A percentile compares a stretch with the other conserved stretches of the same genome.
Evolutionary conservation across 2,797 vertebrate species (phyloP).

Genomic region (Sciurus carolinensis): DNA sequence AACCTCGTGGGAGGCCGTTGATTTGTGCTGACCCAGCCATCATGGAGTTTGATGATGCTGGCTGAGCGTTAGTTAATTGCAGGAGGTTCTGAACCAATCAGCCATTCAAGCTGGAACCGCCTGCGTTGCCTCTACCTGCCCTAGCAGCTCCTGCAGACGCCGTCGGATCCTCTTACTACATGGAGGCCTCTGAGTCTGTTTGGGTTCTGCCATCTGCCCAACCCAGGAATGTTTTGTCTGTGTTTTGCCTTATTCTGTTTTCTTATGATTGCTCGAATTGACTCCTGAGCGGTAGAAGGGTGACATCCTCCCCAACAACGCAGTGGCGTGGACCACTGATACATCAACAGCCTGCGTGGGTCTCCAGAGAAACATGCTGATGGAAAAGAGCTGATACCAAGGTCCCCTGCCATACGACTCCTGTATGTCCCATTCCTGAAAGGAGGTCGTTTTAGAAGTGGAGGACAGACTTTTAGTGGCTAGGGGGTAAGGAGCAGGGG

Average conservation of each 20-base stretch:
- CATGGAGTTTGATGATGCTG: too few relatives aligned
- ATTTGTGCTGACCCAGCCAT: background rate
- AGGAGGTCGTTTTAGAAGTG: background rate
- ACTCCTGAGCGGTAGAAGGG: background rate
- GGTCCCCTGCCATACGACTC: background rate
- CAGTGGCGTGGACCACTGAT: background rate
- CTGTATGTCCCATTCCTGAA: too few relatives aligned
- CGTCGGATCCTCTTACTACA: background rate
- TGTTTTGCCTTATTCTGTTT: background rate
- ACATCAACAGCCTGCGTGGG: background rate
- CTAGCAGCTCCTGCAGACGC: too few relatives aligned
- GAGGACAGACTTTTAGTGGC: background rate
- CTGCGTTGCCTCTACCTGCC: too few relatives aligned
- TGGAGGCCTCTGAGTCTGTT: background rate
- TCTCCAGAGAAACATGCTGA: background rate
- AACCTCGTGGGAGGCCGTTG: background rate
- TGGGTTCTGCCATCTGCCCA: background rate
- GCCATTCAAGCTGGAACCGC: background rate
- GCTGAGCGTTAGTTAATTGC: background rate
- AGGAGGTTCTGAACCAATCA: background rate
- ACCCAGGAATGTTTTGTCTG: background rate
- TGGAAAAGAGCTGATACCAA: background rate
- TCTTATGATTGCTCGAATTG: background rate
- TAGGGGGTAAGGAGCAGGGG: rapidly evolving
- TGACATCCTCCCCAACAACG: background rate